Conservation (phyloP, 2,888 invertebrate species). For the Siphlonurus alternatus region DNA sequence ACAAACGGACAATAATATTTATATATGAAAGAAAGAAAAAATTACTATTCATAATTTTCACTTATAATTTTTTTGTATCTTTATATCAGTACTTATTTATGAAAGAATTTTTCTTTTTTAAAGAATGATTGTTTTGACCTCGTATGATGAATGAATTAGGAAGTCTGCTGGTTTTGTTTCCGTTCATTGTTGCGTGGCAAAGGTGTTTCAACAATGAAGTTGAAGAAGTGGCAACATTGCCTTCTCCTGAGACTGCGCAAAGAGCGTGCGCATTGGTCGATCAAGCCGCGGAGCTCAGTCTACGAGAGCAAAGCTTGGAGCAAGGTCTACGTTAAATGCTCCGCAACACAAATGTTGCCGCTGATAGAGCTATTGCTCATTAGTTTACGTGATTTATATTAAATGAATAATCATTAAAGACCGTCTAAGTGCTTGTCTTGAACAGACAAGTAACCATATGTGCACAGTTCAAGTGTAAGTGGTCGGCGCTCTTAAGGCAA, state of each 20-base stretch:
- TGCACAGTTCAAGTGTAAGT: neutral
- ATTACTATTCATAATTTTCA: too few species aligned
- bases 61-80: too few species aligned
- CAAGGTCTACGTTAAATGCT: neutral
- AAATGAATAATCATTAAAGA: neutral
- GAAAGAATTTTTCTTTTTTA: neutral
- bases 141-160: constrained; percentile 3
- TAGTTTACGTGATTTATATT: neutral
- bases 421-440: neutral
- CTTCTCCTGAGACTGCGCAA: neutral
- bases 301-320: neutral
- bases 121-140: constrained; percentile 1
- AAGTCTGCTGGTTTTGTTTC: neutral
- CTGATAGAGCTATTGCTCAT: neutral
- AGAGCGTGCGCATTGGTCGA: neutral
- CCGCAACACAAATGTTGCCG: neutral
- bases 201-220: neutral
- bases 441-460: neutral
- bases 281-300: neutral
- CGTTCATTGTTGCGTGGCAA: neutral
- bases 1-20: too few species aligned
- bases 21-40: too few species aligned
- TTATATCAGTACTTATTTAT: too few species aligned
- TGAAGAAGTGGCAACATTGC: neutral
- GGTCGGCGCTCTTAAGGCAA: neutral